These are phyloP conservation scores for Tenualosa ilisha DNA, from an alignment of 2,797 vertebrate species.

Conservation along the genomic window DNA sequence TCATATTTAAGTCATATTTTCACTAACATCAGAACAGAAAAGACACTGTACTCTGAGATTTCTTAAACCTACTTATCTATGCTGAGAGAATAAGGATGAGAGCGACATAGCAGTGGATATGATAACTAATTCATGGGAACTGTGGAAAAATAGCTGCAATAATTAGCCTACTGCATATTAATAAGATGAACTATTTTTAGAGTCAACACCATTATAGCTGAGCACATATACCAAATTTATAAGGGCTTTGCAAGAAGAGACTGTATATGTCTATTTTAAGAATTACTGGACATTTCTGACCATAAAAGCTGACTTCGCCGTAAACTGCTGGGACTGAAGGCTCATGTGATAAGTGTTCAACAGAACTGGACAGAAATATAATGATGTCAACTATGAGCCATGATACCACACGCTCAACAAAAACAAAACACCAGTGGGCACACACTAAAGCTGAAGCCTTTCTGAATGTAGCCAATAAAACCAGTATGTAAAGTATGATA, in stretches of 20 bases:
- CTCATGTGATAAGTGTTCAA: not conserved
- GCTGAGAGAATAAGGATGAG: not conserved
- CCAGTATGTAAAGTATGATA: not conserved
- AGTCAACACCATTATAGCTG: not conserved
- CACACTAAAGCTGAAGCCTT: not conserved
- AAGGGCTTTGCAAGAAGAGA: not conserved
- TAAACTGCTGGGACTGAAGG: not conserved
- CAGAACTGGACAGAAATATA: not conserved
- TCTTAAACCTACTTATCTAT: not conserved
- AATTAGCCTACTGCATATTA: slow-evolving; percentile 28
- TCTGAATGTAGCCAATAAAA: not conserved
- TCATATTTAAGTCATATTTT: not conserved
- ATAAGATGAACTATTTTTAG: slow-evolving; percentile 13
- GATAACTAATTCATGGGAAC: slow-evolving; percentile 30
- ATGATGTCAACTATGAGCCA: not conserved
- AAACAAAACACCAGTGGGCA: not conserved
- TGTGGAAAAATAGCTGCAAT: slow-evolving; percentile 20
- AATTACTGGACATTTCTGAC: not conserved
- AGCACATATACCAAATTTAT: not conserved
- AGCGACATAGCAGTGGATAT: not conserved
- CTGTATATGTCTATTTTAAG: not conserved
- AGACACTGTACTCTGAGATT: not conserved
- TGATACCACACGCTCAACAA: not conserved
- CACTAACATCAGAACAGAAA: not conserved
- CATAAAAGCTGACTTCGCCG: not conserved